phyloP scores from a whole-genome alignment of 2,797 vertebrate species.

The Aeoliscus strigatus region DNA sequence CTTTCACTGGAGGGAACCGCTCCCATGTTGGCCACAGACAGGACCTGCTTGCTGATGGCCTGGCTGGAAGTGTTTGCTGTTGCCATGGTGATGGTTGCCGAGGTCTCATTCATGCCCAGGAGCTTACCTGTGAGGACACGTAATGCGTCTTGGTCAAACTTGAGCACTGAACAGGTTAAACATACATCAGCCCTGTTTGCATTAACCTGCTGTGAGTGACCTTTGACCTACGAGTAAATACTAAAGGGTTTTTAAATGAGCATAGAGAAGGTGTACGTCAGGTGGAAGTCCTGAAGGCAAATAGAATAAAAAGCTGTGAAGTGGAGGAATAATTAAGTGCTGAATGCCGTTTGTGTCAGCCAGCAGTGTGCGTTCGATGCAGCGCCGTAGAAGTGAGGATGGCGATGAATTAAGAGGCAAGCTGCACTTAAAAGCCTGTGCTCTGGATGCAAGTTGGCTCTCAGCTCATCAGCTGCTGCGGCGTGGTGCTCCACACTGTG shows the following conservation, averaged over 20 bases:
- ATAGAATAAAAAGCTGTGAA: constrained; percentile 41
- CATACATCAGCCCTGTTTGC: background rate
- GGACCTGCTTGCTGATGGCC: constrained; percentile 78
- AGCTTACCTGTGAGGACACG: constrained; percentile 78
- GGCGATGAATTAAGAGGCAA: no score
- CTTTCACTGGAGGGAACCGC: constrained; percentile 81
- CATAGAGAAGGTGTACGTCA: no score
- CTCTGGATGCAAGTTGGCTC: no score
- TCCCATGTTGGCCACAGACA: constrained; percentile 85
- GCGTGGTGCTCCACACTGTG: no score
- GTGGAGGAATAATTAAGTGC: constrained; percentile 32
- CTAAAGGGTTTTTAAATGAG: no score
- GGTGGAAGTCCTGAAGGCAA: constrained; percentile 32
- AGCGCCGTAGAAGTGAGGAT: no score
- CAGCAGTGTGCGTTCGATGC: no score
- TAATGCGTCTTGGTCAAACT: no score
- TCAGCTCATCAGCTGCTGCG: no score
- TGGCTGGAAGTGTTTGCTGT: constrained; percentile 75
- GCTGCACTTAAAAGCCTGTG: no score
- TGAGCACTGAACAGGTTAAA: background rate
- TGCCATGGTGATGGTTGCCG: constrained; percentile 75
- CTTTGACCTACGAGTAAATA: no score
- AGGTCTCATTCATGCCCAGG: constrained; percentile 92
- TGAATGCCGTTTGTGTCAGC: no score
- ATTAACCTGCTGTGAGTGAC: background rate